A percentile compares a stretch with the other conserved stretches of the same genome.
Evolutionary conservation across 1,140 invertebrate species (phyloP).

Genomic region (Harpegnathos saltator): DNA sequence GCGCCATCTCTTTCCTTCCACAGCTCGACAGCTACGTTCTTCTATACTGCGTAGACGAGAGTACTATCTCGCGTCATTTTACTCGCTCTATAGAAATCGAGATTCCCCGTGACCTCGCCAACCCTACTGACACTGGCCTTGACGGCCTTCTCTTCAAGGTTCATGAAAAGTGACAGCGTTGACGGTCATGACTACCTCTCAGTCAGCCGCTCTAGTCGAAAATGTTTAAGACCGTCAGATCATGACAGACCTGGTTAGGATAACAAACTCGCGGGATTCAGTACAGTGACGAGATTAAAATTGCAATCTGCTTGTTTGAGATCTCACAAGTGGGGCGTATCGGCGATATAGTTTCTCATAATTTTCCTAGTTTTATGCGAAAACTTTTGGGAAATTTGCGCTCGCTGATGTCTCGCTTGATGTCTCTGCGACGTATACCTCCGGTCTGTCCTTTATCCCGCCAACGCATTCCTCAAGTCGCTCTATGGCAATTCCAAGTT

Average conservation of each 20-base stretch:
- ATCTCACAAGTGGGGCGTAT: background rate
- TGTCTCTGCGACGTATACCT: background rate
- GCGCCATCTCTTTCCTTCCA: conserved; percentile 71
- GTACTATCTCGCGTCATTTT: conserved; percentile 20
- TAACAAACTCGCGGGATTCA: no score
- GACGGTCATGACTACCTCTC: conserved; percentile 30
- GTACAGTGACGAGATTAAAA: no score
- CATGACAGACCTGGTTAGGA: no score
- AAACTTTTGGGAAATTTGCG: background rate
- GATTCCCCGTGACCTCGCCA: conserved; percentile 23
- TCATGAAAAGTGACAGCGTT: conserved; percentile 68
- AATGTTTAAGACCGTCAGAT: no score
- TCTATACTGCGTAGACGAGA: conserved; percentile 21
- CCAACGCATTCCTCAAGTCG: background rate
- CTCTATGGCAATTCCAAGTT: background rate
- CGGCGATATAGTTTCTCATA: background rate
- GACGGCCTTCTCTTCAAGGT: conserved; percentile 51
- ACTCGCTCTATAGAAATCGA: conserved; percentile 31
- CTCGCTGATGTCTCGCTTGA: background rate
- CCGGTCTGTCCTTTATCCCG: background rate
- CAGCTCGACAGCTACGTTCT: conserved; percentile 59
- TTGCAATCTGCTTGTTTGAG: background rate
- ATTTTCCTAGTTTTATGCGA: background rate
- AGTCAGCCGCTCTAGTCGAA: no score
- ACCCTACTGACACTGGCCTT: conserved; percentile 76